A percentile compares a stretch with the other conserved stretches of the same genome.
phyloP scores from a whole-genome alignment of 2,888 invertebrate species.

The Myopa testacea region DNA sequence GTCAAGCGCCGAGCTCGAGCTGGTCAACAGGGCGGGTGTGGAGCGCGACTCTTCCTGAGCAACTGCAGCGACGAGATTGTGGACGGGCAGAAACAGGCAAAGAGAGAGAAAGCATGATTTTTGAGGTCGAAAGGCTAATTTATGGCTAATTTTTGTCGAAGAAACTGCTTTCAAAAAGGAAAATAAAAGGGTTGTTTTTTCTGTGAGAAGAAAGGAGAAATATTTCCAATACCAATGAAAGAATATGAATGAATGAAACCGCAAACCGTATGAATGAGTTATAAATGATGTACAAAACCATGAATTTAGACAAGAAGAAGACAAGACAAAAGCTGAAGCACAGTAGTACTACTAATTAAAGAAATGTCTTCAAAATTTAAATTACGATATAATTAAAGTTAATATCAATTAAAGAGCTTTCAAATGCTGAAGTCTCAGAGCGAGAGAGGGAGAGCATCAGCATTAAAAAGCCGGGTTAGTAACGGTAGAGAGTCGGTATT shows the following conservation, averaged over 20 bases:
- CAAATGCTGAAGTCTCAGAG: not conserved
- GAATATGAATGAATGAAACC: slow-evolving; percentile 6
- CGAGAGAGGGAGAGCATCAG: not conserved
- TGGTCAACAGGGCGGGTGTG: slow-evolving; percentile 84
- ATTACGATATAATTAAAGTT: not conserved
- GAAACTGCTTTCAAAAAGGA: too few species aligned
- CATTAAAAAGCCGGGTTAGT: not conserved
- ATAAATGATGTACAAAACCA: slow-evolving; percentile 9
- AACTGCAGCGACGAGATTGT: slow-evolving; percentile 71
- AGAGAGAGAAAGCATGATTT: slow-evolving; percentile 41
- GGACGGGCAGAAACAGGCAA: slow-evolving; percentile 32
- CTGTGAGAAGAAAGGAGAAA: not conserved
- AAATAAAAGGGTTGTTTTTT: not conserved
- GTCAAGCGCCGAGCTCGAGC: slow-evolving; percentile 73
- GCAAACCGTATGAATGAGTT: not conserved
- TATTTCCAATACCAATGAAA: not conserved
- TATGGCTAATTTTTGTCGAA: not conserved
- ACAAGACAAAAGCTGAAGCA: slow-evolving; percentile 28
- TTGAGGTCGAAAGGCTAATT: not conserved
- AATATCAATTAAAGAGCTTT: not conserved
- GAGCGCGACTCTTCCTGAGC: slow-evolving; percentile 92
- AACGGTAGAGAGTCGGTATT: too few species aligned
- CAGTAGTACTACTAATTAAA: not conserved
- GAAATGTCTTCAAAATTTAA: too few species aligned
- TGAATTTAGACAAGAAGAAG: slow-evolving; percentile 6